These are phyloP conservation scores for Diorhabda carinulata DNA, from an alignment of 1,140 invertebrate species.

Conservation along the genomic window DNA sequence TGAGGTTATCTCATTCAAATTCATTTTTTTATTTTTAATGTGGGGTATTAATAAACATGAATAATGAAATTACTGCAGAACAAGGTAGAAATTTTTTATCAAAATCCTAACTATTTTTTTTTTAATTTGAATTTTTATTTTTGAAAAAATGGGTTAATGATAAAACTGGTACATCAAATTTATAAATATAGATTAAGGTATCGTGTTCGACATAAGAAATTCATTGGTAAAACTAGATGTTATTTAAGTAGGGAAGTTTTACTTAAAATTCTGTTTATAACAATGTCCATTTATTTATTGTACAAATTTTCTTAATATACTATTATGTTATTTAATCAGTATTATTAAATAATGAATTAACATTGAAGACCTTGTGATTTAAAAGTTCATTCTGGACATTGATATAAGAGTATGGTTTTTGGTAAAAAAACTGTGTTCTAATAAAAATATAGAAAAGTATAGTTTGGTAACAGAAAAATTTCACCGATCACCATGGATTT, in stretches of 20 bases:
- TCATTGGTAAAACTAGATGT: constrained; percentile 35
- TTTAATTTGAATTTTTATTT: neutral
- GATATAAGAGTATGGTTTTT: constrained; percentile 20
- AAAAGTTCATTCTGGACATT: constrained; percentile 25
- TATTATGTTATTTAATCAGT: constrained; percentile 10
- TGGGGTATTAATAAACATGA: too few relatives aligned
- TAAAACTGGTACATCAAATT: constrained; percentile 21
- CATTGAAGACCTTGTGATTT: neutral
- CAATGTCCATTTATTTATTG: constrained; percentile 11
- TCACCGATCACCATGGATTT: constrained; percentile 32
- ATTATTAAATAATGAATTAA: constrained; percentile 12
- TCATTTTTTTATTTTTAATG: too few relatives aligned
- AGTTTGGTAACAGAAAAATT: constrained; percentile 29
- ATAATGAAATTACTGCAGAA: neutral
- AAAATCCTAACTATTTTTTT: neutral
- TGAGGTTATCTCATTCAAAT: too few relatives aligned
- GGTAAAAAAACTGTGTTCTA: constrained; percentile 22
- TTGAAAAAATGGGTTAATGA: constrained; percentile 11
- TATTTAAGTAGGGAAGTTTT: constrained; percentile 30
- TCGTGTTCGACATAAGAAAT: constrained; percentile 31
- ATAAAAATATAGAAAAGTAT: constrained; percentile 24
- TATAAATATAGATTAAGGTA: constrained; percentile 25
- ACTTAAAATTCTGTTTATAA: constrained; percentile 27
- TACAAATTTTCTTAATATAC: constrained; percentile 12
- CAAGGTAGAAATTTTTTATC: neutral